Percentiles rank a stretch among this genome's conserved stretches.
Evolutionary conservation across 2,113 vertebrate species (phyloP).

Genomic region (Tor tambroides): DNA sequence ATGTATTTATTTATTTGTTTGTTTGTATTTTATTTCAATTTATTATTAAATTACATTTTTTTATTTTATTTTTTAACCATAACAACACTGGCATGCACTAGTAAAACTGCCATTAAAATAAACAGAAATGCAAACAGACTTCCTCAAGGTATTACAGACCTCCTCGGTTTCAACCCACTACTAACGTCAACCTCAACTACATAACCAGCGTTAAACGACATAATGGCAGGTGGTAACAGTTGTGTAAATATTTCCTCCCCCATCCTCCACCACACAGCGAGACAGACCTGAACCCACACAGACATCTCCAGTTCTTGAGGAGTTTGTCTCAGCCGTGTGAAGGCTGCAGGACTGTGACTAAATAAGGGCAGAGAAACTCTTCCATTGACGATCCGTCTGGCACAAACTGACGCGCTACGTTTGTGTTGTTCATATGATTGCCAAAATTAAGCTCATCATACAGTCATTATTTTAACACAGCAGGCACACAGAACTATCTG

Average conservation of each 20-base stretch:
- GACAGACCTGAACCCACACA: conserved; percentile 21
- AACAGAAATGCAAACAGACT: not conserved
- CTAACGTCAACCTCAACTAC: not conserved
- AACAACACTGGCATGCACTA: not conserved
- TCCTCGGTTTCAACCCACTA: not conserved
- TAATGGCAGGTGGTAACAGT: conserved; percentile 48
- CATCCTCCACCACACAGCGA: conserved; percentile 29
- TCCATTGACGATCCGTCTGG: not conserved
- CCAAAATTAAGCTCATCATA: conserved; percentile 11
- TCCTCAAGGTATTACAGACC: not conserved
- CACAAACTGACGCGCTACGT: not conserved
- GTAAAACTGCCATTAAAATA: not conserved
- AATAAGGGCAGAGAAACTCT: conserved; percentile 68
- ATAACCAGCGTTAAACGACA: conserved; percentile 48
- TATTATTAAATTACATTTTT: too few relatives aligned
- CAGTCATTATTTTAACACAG: not conserved
- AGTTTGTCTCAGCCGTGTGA: conserved; percentile 52
- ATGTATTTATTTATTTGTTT: too few relatives aligned
- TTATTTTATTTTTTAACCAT: not conserved
- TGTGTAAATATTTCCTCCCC: conserved; percentile 54
- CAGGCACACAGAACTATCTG: not conserved
- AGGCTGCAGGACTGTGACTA: conserved; percentile 64
- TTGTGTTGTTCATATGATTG: conserved; percentile 5
- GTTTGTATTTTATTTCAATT: too few relatives aligned
- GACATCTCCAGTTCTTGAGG: conserved; percentile 46